These are phyloP conservation scores for Gouania willdenowi DNA, from an alignment of 2,797 vertebrate genomes.

Conservation along the genomic window DNA sequence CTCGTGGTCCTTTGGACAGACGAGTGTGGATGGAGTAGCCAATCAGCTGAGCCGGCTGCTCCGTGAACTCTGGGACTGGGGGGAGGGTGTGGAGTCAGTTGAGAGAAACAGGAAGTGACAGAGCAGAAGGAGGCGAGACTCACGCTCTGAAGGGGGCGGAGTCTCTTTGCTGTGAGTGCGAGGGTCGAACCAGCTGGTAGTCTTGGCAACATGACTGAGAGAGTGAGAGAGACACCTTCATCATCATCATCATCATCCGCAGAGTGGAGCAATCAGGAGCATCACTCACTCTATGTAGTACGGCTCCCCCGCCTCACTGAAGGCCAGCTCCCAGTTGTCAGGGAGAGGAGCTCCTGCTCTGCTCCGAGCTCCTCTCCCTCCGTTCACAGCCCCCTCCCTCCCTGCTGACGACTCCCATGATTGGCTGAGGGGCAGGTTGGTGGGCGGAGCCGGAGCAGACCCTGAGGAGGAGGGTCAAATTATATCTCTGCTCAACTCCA, in stretches of 20 bases:
- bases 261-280: no score
- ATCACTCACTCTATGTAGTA: conserved; percentile 72
- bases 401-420: conserved; percentile 66
- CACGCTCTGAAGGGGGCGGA: conserved; percentile 56
- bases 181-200: conserved; percentile 69
- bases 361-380: conserved; percentile 15
- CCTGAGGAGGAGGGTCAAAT: conserved; percentile 19
- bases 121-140: conserved; percentile 11
- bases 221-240: conserved; percentile 13
- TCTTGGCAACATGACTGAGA: conserved; percentile 71
- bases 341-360: conserved; percentile 34
- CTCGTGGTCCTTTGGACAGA: conserved; percentile 73
- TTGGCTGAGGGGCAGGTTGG: conserved; percentile 65
- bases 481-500: background rate
- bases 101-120: background rate
- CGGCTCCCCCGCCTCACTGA: conserved; percentile 71
- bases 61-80: conserved; percentile 73
- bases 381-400: conserved; percentile 41
- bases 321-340: conserved; percentile 76
- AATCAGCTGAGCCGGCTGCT: conserved; percentile 69
- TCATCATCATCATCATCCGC: conserved; percentile 7
- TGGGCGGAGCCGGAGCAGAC: conserved; percentile 58
- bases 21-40: conserved; percentile 77
- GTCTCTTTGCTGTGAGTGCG: conserved; percentile 61
- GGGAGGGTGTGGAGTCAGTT: background rate